Evolutionary conservation across 2,797 vertebrate species (phyloP).

Genomic region (Geotrypetes seraphini): DNA sequence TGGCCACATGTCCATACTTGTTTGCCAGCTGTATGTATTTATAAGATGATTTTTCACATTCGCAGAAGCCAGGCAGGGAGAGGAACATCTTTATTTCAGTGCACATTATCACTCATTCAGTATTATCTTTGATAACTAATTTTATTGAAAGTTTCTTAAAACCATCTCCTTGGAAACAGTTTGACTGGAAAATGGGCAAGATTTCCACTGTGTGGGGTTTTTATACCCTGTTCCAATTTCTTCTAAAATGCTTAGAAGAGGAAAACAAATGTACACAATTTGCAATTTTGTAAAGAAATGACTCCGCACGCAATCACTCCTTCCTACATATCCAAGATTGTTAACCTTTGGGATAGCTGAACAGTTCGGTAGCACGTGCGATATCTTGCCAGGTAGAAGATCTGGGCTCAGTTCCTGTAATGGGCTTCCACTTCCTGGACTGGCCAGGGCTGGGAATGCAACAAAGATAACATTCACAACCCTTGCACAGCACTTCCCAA

Average conservation of each 20-base stretch:
- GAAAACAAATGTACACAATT: constrained; percentile 24
- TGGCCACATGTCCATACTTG: too few relatives aligned
- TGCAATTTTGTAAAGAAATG: constrained; percentile 18
- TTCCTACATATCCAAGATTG: too few relatives aligned
- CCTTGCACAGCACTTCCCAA: too few relatives aligned
- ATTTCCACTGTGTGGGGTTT: constrained; percentile 27
- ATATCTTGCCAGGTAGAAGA: too few relatives aligned
- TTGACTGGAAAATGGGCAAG: constrained; percentile 17
- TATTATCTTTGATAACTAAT: constrained; percentile 11
- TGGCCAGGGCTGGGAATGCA: too few relatives aligned
- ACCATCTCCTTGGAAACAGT: constrained; percentile 16
- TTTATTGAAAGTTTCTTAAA: constrained; percentile 11
- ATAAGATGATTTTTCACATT: background rate
- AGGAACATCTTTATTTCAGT: constrained; percentile 1
- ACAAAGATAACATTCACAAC: too few relatives aligned
- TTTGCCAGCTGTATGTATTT: background rate
- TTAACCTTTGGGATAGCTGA: too few relatives aligned
- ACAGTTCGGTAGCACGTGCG: too few relatives aligned
- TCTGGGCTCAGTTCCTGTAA: too few relatives aligned
- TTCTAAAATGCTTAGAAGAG: constrained; percentile 26
- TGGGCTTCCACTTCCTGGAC: too few relatives aligned
- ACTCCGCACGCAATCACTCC: constrained; percentile 5
- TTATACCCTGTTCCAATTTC: constrained; percentile 30
- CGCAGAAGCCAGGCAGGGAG: constrained; percentile 4
- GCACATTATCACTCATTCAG: constrained; percentile 6